A percentile compares a stretch with the other conserved stretches of the same genome.
Conservation (phyloP, 2,797 vertebrate species). For the Sus cebifrons region DNA sequence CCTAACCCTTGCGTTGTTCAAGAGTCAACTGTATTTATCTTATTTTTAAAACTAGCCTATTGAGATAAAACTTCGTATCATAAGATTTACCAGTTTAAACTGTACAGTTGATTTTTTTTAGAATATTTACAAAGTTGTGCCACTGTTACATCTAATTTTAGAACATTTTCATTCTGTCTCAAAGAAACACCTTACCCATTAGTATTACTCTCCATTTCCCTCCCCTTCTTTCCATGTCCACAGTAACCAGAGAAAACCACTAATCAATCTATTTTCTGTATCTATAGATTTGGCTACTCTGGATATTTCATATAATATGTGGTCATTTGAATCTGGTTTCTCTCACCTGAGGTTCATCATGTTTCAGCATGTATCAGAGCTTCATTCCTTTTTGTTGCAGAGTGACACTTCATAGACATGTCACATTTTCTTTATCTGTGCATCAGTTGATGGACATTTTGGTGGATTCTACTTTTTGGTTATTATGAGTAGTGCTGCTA, state of each 20-base stretch:
- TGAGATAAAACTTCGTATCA: neutral
- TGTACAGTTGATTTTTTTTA: neutral
- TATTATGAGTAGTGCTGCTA: neutral
- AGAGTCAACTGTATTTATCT: neutral
- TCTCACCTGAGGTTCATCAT: neutral
- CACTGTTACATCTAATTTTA: neutral
- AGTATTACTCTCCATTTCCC: neutral
- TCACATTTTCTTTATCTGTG: neutral
- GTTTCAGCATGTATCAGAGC: neutral
- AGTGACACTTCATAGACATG: neutral
- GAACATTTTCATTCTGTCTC: neutral
- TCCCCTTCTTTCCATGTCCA: neutral
- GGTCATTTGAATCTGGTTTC: neutral
- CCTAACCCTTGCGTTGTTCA: neutral
- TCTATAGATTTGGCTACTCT: neutral
- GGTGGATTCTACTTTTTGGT: neutral
- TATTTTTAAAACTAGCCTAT: neutral
- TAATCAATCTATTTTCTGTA: neutral
- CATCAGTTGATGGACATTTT: neutral
- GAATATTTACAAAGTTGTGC: neutral
- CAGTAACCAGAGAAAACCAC: fast-evolving
- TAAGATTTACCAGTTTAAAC: neutral
- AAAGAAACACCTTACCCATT: neutral
- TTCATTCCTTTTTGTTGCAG: neutral
- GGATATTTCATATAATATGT: neutral